Evolutionary conservation across 2,797 vertebrate genomes (phyloP).

Genomic region (Hozukius guyotensis): DNA sequence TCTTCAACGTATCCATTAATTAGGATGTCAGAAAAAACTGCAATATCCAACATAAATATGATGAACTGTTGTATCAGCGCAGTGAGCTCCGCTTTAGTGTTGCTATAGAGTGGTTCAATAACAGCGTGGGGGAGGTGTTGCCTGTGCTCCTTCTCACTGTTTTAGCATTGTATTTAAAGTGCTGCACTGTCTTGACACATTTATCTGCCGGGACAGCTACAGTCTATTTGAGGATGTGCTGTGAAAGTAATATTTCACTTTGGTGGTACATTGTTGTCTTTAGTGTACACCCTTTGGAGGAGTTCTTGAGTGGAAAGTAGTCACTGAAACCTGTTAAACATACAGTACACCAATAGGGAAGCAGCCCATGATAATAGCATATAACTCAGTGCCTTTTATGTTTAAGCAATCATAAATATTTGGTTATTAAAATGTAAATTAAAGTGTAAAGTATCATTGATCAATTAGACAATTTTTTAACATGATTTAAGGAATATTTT

Average conservation of each 20-base stretch:
- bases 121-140: background rate
- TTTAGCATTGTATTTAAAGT: background rate
- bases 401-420: background rate
- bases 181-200: background rate
- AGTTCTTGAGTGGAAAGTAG: background rate
- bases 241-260: slow-evolving; percentile 2
- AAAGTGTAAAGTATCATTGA: background rate
- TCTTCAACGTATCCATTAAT: background rate
- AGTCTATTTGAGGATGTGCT: slow-evolving; percentile 7
- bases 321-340: background rate
- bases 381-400: background rate
- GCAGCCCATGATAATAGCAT: background rate
- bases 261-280: background rate
- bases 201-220: background rate
- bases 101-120: background rate
- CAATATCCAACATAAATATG: background rate
- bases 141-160: background rate
- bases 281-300: background rate
- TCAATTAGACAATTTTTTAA: background rate
- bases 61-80: background rate
- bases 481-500: background rate
- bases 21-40: background rate
- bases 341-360: background rate
- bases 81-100: background rate
- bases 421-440: background rate